Base-by-base conservation (phyloP, 2,888 invertebrate species). In the Nasonia oneida region DNA sequence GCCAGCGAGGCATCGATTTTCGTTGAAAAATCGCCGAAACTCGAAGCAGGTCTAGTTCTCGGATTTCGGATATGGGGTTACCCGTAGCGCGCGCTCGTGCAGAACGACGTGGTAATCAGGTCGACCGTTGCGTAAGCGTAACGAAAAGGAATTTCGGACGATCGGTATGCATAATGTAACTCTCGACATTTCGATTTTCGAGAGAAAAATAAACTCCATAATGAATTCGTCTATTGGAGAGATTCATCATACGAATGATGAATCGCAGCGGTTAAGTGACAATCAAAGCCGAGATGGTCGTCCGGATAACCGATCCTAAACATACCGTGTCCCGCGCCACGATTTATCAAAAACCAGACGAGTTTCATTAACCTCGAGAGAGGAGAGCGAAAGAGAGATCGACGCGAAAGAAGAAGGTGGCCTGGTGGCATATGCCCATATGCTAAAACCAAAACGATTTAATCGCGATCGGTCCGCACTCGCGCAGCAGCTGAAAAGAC, bases 91-190 rank as follows among this genome's bases (percentile, higher is more conserved):
- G 23, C 78, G 87, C 81, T 87, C 87, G 86, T 89, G 88, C 89
- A 88, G 88, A 90, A 90, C 88, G 88, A 90, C 88, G 67, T 57
- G 61, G 67, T 81, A 77, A 84, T 80, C 73, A 47, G 53, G 50
- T 80, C 81, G 29, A 71, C 14, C 61, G n/a, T n/a, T 61, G 3
- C 3, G 37, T 37, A 37, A 37, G 53, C 37, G 42, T 39, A n/a
- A 67, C n/a, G 67, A 14, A 79, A 53, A 47, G 73, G 47, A 39
- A 80, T 73, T 73, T 73, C 67, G 12, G 23, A 29, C 33, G 33
- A 67, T 67, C 33, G 67, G 61, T 61, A 61, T 10, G 3, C n/a
- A 4, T 53, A 53, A 8, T n/a, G n/a, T 61, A 61, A 61, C 57
- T 37, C 37, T 37, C 37, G 57, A n/a, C 6, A 6, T 5, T n/a